Evolutionary conservation across 2,113 vertebrate species (phyloP).

Genomic region (Pseudorectes ferrugineus): DNA sequence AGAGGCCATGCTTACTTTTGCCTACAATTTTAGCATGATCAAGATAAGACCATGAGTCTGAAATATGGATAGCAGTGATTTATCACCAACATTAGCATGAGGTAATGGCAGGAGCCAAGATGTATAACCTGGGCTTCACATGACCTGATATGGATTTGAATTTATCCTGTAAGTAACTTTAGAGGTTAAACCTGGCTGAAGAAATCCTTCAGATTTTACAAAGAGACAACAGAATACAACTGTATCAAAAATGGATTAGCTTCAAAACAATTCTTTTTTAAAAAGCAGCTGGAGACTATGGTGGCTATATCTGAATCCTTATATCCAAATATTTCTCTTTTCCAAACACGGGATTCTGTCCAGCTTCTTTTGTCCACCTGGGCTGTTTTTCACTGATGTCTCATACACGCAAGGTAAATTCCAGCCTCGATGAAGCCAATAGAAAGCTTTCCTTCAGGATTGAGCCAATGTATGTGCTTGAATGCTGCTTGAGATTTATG

Average conservation of each 20-base stretch:
- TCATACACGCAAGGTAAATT: neutral
- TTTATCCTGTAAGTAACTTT: neutral
- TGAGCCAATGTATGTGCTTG: neutral
- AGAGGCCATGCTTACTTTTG: neutral
- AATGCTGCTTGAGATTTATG: neutral
- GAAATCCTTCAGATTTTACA: neutral
- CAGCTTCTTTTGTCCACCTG: neutral
- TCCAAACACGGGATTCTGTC: neutral
- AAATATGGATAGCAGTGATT: neutral
- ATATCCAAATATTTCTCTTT: neutral
- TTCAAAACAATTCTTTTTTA: neutral
- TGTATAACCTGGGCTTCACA: neutral
- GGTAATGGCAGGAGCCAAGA: neutral
- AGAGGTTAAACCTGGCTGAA: neutral
- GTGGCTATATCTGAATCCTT: neutral
- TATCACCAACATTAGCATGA: neutral
- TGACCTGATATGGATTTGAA: neutral
- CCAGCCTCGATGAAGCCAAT: neutral
- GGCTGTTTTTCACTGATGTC: neutral
- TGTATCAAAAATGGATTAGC: neutral
- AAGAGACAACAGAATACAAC: neutral
- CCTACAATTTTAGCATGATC: neutral
- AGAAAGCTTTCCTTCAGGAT: neutral
- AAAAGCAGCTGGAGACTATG: neutral
- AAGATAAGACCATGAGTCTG: neutral